phyloP scores from a whole-genome alignment of 2,888 invertebrate species.

The Exocentrus adspersus region DNA sequence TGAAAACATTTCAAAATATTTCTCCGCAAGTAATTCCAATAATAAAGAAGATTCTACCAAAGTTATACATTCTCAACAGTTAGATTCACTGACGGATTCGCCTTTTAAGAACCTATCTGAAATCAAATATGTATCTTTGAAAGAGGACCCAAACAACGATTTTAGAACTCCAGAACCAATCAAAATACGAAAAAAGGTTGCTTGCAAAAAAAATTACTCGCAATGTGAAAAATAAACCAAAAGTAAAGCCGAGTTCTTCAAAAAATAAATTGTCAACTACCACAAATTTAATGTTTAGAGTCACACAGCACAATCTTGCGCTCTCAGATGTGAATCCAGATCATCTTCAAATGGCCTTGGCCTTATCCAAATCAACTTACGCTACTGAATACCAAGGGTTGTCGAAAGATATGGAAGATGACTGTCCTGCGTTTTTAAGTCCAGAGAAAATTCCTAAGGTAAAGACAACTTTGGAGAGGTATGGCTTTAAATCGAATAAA shows the following conservation, averaged over 20 bases:
- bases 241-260: conserved; percentile 13
- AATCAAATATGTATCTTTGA: conserved; percentile 41
- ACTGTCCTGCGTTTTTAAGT: conserved; percentile 28
- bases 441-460: conserved; percentile 55
- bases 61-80: conserved; percentile 21
- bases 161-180: conserved; percentile 53
- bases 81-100: conserved; percentile 41
- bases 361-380: conserved; percentile 70
- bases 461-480: conserved; percentile 69
- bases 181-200: conserved; percentile 39
- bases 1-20: conserved; percentile 5
- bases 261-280: conserved; percentile 55
- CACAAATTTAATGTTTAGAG: conserved; percentile 58
- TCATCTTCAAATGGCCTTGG: conserved; percentile 74
- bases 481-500: conserved; percentile 67
- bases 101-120: conserved; percentile 51
- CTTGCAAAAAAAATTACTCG: conserved; percentile 29
- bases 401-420: conserved; percentile 32
- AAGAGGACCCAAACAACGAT: conserved; percentile 51
- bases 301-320: conserved; percentile 64
- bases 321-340: conserved; percentile 70
- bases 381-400: conserved; percentile 41
- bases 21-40: conserved; percentile 14
- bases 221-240: conserved; percentile 21
- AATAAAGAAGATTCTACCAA: conserved; percentile 21